Conservation (phyloP, 2,888 invertebrate species). For the Diarsia dahlii region DNA sequence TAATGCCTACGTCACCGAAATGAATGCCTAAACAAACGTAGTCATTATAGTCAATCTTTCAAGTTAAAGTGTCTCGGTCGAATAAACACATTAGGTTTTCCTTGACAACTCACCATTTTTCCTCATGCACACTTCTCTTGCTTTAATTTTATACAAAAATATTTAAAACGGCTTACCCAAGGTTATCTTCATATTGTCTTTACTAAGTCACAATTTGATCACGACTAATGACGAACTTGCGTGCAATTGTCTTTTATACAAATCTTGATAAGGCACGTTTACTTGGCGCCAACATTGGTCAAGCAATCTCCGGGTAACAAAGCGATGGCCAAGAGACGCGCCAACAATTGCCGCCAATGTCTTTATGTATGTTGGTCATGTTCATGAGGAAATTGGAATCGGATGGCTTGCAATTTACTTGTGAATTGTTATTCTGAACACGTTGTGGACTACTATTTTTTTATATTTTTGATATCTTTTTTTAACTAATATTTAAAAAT, state of each 20-base stretch:
- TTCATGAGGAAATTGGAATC: slow-evolving; percentile 10
- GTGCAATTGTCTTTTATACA: slow-evolving; percentile 35
- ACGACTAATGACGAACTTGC: slow-evolving; percentile 19
- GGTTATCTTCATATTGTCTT: slow-evolving; percentile 49
- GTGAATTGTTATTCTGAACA: slow-evolving; percentile 12
- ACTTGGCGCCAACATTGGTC: slow-evolving; percentile 9
- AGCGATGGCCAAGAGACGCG: background rate
- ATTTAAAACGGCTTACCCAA: slow-evolving; percentile 24
- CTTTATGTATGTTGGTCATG: slow-evolving; percentile 22
- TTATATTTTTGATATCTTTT: no score
- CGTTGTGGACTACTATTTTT: no score
- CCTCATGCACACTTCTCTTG: background rate
- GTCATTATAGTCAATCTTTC: background rate
- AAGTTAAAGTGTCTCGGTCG: background rate
- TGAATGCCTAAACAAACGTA: no score
- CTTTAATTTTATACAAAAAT: background rate
- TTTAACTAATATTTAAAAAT: no score
- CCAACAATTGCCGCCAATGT: slow-evolving; percentile 4
- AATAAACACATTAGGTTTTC: background rate
- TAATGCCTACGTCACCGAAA: background rate
- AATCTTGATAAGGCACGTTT: background rate
- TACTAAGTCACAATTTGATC: slow-evolving; percentile 7
- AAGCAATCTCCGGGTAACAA: no score
- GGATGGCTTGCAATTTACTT: slow-evolving; percentile 5
- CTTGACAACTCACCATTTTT: background rate